Evolutionary conservation across 2,113 vertebrate species (phyloP).

Genomic region (Cettia cetti): DNA sequence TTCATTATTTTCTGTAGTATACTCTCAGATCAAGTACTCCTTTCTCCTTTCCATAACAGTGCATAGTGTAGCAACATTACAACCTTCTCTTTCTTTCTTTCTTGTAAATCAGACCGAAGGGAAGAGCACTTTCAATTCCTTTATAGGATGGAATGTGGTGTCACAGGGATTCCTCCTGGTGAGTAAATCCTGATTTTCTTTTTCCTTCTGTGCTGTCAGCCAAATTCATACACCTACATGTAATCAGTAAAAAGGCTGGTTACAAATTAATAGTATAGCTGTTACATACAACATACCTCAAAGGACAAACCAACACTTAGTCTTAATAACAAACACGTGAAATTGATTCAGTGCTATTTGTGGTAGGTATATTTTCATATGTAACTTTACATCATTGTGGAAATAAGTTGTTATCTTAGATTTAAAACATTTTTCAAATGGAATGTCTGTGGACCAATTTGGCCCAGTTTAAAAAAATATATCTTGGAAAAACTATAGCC

Average conservation of each 20-base stretch:
- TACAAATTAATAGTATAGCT: not conserved
- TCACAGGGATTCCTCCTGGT: constrained; percentile 78
- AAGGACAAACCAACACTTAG: not conserved
- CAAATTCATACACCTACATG: constrained; percentile 2
- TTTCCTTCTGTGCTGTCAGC: constrained; percentile 54
- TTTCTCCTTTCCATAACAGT: constrained; percentile 54
- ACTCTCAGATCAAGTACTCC: constrained; percentile 5
- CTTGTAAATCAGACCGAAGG: constrained; percentile 78
- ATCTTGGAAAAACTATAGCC: not conserved
- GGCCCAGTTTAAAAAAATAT: not conserved
- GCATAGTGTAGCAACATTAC: constrained; percentile 72
- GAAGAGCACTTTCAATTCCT: constrained; percentile 80
- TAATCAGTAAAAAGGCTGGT: not conserved
- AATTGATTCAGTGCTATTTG: not conserved
- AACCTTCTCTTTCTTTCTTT: constrained; percentile 78
- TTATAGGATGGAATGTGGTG: constrained; percentile 81
- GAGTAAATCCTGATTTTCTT: constrained; percentile 77
- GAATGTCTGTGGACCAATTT: not conserved
- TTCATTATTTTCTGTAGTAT: not conserved
- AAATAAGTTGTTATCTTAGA: not conserved
- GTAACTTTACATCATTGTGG: not conserved
- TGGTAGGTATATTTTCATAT: not conserved
- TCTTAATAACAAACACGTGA: not conserved
- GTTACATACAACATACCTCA: not conserved
- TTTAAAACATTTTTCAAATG: not conserved